These are phyloP conservation scores for Saxicola maurus DNA, from an alignment of 2,797 vertebrate species.

Conservation along the genomic window DNA sequence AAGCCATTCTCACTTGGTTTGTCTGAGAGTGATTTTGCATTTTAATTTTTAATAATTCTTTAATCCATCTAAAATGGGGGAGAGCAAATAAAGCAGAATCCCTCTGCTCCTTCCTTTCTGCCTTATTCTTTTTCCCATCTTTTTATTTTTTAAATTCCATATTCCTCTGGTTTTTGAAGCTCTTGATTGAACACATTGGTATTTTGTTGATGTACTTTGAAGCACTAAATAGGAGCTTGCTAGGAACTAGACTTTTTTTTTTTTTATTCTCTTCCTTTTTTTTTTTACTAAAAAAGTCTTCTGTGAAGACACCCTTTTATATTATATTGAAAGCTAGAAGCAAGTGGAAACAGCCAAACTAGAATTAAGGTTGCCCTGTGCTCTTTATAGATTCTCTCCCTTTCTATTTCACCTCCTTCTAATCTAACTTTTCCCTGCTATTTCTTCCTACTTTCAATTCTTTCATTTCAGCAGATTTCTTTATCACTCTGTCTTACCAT, in stretches of 20 bases:
- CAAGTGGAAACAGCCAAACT: neutral
- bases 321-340: neutral
- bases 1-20: conserved; percentile 16
- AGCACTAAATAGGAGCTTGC: neutral
- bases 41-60: conserved; percentile 57
- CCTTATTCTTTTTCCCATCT: neutral
- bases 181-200: neutral
- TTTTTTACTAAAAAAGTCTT: neutral
- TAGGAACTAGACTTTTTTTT: neutral
- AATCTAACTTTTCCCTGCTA: neutral
- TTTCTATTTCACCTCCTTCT: neutral
- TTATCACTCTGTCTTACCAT: neutral
- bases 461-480: conserved; percentile 1
- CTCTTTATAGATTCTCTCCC: neutral
- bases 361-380: neutral
- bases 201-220: neutral
- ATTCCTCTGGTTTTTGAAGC: neutral
- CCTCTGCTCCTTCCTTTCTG: neutral
- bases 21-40: conserved; percentile 26
- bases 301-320: neutral
- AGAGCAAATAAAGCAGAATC: conserved; percentile 15
- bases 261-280: neutral
- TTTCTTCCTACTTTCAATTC: neutral
- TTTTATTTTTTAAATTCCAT: neutral
- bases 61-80: conserved; percentile 10